phyloP scores from a whole-genome alignment of 37 sponge, comb jelly and placozoan species.

The Oopsacas minuta region DNA sequence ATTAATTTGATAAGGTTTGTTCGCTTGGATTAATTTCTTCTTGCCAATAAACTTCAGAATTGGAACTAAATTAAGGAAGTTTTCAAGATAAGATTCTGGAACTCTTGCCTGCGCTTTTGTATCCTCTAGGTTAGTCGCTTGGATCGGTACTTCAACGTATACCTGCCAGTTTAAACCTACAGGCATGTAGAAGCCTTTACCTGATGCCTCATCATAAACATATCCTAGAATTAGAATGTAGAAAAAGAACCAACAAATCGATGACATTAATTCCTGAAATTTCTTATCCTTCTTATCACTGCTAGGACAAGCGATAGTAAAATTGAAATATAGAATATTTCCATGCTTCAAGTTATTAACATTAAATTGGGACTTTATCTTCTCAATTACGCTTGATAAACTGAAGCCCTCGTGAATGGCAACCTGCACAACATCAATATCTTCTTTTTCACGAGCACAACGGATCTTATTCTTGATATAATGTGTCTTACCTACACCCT shows the following conservation, averaged over 20 bases:
- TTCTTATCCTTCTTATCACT: slow-evolving; percentile 19
- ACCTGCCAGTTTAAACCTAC: slow-evolving; percentile 45
- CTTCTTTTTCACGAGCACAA: neutral
- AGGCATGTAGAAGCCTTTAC: slow-evolving; percentile 46
- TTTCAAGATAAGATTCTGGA: slow-evolving; percentile 23
- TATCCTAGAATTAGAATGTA: slow-evolving; percentile 60
- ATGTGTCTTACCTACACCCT: slow-evolving; percentile 64
- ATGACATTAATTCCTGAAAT: slow-evolving; percentile 38
- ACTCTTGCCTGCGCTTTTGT: slow-evolving; percentile 18
- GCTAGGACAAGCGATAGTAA: slow-evolving; percentile 10
- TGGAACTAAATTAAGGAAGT: slow-evolving; percentile 47
- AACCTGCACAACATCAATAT: slow-evolving; percentile 4
- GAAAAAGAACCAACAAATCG: slow-evolving; percentile 69
- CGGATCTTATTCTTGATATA: slow-evolving; percentile 28
- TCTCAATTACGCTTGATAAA: neutral
- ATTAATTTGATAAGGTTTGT: slow-evolving; percentile 46
- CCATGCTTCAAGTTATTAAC: neutral
- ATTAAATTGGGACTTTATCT: neutral
- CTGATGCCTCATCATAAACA: slow-evolving; percentile 63
- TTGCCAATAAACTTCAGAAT: slow-evolving; percentile 41
- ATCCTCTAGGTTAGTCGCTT: slow-evolving; percentile 27
- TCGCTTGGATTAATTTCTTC: slow-evolving; percentile 21
- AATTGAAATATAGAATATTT: neutral
- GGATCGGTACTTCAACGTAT: slow-evolving; percentile 48
- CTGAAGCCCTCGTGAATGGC: neutral